These are phyloP conservation scores for Orius laevigatus DNA, from an alignment of 1,140 invertebrate species.

Conservation along the genomic window DNA sequence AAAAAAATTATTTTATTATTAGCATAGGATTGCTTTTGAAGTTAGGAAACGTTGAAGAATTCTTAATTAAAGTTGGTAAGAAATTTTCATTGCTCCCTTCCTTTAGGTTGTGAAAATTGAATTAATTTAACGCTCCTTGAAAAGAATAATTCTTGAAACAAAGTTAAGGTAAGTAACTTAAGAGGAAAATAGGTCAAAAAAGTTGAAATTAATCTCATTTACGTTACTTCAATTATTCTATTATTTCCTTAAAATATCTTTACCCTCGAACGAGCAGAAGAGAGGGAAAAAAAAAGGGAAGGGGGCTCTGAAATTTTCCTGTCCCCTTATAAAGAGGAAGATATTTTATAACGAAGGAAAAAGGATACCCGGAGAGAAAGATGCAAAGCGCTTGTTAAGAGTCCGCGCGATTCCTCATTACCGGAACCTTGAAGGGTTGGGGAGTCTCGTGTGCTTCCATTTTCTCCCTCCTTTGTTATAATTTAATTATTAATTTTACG, in stretches of 20 bases:
- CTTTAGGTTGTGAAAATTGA: too few relatives aligned
- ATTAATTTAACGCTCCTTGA: too few relatives aligned
- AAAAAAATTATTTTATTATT: too few relatives aligned
- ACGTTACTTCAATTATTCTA: slow-evolving; percentile 5
- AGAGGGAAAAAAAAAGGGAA: neutral
- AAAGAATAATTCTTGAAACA: too few relatives aligned
- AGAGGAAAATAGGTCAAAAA: too few relatives aligned
- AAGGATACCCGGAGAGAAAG: neutral
- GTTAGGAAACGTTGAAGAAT: too few relatives aligned
- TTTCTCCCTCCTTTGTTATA: slow-evolving; percentile 3
- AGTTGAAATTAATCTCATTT: too few relatives aligned
- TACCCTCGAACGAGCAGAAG: neutral
- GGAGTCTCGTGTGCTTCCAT: neutral
- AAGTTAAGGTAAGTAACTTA: too few relatives aligned
- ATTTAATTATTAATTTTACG: slow-evolving; percentile 9
- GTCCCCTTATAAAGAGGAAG: neutral
- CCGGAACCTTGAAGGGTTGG: too few relatives aligned
- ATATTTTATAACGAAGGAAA: slow-evolving; percentile 2
- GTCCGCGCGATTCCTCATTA: neutral
- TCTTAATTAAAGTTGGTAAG: too few relatives aligned
- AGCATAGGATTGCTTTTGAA: too few relatives aligned
- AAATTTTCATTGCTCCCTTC: too few relatives aligned
- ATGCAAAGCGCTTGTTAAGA: neutral
- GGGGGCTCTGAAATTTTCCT: neutral
- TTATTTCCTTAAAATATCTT: neutral